These are phyloP conservation scores for Silurus meridionalis DNA, from an alignment of 2,113 vertebrate species.

Conservation along the genomic window DNA sequence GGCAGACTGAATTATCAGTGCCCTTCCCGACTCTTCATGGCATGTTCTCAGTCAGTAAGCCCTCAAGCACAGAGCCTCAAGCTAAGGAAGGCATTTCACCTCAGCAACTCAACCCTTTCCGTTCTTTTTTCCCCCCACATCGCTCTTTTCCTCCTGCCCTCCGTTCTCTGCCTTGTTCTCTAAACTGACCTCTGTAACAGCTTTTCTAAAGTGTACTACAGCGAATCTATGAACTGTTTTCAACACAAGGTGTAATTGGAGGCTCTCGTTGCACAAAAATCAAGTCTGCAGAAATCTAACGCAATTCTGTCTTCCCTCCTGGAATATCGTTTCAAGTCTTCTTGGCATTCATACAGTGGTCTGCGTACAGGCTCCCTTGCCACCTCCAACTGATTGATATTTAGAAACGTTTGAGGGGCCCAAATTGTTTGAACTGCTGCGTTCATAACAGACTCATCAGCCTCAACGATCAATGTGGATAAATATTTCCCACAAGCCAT, in stretches of 20 bases:
- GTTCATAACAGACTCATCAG: slow-evolving; percentile 74
- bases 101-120: neutral
- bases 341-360: slow-evolving; percentile 62
- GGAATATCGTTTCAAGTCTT: slow-evolving; percentile 48
- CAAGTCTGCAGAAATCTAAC: neutral
- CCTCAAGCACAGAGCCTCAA: slow-evolving; percentile 20
- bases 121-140: neutral
- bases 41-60: slow-evolving; percentile 33
- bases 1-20: slow-evolving; percentile 55
- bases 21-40: slow-evolving; percentile 28
- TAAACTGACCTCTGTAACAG: slow-evolving; percentile 1
- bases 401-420: slow-evolving; percentile 68
- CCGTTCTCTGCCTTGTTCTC: neutral
- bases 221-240: neutral
- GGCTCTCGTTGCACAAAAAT: slow-evolving; percentile 4
- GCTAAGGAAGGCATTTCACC: slow-evolving; percentile 29
- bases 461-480: slow-evolving; percentile 71
- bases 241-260: slow-evolving; percentile 21
- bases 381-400: slow-evolving; percentile 68
- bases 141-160: neutral
- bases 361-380: slow-evolving; percentile 37
- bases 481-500: slow-evolving; percentile 76
- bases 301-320: neutral
- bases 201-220: neutral
- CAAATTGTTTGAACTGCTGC: slow-evolving; percentile 70